Conservation (phyloP, 2,888 invertebrate genomes). For the Kryphioiulus occultus region DNA sequence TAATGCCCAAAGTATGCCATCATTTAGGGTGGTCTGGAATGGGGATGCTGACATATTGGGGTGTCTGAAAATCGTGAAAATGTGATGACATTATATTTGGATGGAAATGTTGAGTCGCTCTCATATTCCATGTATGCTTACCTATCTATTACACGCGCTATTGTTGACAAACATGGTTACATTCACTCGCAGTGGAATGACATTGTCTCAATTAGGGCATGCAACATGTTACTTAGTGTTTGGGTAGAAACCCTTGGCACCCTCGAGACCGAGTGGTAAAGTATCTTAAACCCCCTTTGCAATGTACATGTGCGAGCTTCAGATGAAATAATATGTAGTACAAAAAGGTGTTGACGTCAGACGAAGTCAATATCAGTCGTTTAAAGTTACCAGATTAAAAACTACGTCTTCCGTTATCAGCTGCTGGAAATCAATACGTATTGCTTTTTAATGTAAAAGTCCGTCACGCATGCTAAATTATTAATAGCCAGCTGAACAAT, state of each 20-base stretch:
- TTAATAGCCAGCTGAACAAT: slow-evolving; percentile 10
- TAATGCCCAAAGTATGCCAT: too few species aligned
- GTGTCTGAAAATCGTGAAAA: too few species aligned
- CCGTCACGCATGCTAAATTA: neutral
- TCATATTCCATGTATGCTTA: neutral
- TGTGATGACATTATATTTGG: too few species aligned
- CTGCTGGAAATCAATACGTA: slow-evolving; percentile 16
- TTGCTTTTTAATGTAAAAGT: neutral
- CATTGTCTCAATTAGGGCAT: too few species aligned
- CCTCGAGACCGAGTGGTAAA: neutral
- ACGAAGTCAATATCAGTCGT: neutral
- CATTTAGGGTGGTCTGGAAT: too few species aligned
- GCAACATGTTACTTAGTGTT: neutral
- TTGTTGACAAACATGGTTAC: neutral
- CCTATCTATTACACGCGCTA: neutral
- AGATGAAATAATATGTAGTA: neutral
- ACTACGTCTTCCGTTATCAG: neutral
- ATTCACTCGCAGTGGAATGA: neutral
- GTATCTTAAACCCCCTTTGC: neutral
- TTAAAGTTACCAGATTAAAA: neutral
- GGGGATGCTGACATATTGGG: too few species aligned
- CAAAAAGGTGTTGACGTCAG: neutral
- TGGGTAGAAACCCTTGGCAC: neutral
- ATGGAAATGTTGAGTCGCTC: neutral
- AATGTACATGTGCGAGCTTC: neutral